Evolutionary conservation across 92 coral and sea anemone species (phyloP), one percentile per base, ranked within the genome.

Genomic region (Chrysogorgia sp.): DNA sequence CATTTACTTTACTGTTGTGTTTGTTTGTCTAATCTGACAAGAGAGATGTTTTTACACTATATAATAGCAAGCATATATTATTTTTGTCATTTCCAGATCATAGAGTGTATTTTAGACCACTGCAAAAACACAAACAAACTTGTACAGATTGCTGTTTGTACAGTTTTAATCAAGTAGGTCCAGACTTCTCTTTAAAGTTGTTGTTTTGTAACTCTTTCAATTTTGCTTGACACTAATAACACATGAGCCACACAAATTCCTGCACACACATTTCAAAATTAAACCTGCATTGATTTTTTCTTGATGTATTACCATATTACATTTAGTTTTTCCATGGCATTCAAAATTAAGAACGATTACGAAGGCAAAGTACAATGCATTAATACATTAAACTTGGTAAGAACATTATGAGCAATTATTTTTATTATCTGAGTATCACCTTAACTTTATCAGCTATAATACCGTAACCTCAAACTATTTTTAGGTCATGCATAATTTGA

Each of bases 91-190:
- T 58, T 63, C 24, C 76, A 93, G 98, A 88, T 93, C 5, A 80
- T 88, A 28, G 91, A 86, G 58, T 82, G 79, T 30, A 52, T 82
- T 52, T 40, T 49, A 47, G 72, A 89, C 34, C 88, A 92, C 91
- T 75, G 87, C 34, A 82, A 74, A 34, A 84, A 88, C 82, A 37
- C 90, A 7, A 93, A 88, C 77, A 93, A 93, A 71, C 86, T 85
- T 82, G 76, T 93, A 62, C 87, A 91, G 45, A 75, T 89, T 74
- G 92, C 96, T 21, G 41, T 91, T 34, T 91, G 93, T 72, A 93
- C 98, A 10, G 89, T 93, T 47, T 75, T 93, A 37, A 88, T 93
- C 49, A 93, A 93, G 98, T 93, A 88, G 85, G 98, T 84, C n/a
- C n/a, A n/a, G n/a, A n/a, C n/a, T n/a, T n/a, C n/a, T n/a, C n/a